Evolutionary conservation across 2,888 invertebrate genomes (phyloP).

Genomic region (Belgica antarctica): DNA sequence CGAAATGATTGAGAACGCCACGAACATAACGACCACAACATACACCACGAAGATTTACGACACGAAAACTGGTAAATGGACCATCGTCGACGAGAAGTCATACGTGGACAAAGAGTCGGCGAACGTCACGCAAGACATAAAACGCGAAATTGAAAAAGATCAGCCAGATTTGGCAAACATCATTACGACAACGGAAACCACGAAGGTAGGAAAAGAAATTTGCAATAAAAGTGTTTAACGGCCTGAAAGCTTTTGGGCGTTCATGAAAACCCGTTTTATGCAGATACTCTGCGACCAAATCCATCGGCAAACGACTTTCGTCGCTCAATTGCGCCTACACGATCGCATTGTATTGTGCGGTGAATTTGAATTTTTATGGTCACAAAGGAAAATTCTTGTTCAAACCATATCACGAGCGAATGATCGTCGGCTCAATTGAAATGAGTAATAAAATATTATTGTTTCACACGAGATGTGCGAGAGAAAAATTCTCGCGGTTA

Average conservation of each 20-base stretch:
- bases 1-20: slow-evolving; percentile 56
- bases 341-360: no score
- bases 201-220: slow-evolving; percentile 51
- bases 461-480: not conserved
- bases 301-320: no score
- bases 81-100: slow-evolving; percentile 55
- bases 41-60: slow-evolving; percentile 56
- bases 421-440: not conserved
- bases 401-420: slow-evolving; percentile 1
- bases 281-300: no score
- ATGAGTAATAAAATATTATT: not conserved
- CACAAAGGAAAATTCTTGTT: no score
- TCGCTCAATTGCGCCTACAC: no score
- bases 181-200: slow-evolving; percentile 56
- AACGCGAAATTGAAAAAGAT: slow-evolving; percentile 55
- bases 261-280: not conserved
- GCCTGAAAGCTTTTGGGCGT: not conserved
- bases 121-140: slow-evolving; percentile 54
- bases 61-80: slow-evolving; percentile 54
- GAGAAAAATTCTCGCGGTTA: not conserved
- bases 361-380: no score
- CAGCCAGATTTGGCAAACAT: slow-evolving; percentile 56
- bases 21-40: slow-evolving; percentile 55
- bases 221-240: not conserved
- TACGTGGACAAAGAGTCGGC: slow-evolving; percentile 54